Conservation (phyloP, 1,140 invertebrate genomes). For the Caenorhabditis elegans region DNA sequence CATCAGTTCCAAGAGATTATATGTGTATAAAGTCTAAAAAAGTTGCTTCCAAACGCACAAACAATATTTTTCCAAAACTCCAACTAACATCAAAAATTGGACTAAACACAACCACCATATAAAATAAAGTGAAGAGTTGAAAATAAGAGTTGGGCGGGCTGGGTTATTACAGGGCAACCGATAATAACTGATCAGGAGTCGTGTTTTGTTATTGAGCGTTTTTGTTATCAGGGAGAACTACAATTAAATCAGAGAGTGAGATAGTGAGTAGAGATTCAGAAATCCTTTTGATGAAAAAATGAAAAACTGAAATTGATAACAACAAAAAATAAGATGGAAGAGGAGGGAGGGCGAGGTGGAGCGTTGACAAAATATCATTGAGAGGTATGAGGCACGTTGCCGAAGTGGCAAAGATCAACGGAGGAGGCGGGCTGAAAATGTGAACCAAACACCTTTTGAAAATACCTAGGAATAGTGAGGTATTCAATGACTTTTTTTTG, state of each 20-base stretch:
- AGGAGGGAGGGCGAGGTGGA: background rate
- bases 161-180: background rate
- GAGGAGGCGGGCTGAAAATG: background rate
- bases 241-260: background rate
- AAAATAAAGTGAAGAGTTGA: background rate
- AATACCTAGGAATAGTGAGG: too few species aligned
- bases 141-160: too few species aligned
- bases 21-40: too few species aligned
- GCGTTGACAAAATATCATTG: background rate
- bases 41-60: too few species aligned
- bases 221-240: constrained; percentile 8
- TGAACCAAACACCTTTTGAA: background rate
- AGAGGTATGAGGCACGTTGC: background rate
- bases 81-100: too few species aligned
- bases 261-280: background rate
- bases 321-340: background rate
- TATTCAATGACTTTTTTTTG: too few species aligned
- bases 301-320: constrained; percentile 17
- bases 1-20: too few species aligned
- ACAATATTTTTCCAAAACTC: too few species aligned
- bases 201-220: background rate
- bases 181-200: constrained; percentile 4
- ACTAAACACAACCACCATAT: too few species aligned
- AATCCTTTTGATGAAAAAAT: constrained; percentile 3
- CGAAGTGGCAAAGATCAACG: background rate